These are phyloP conservation scores for Sebastes itinus DNA, from an alignment of 2,797 vertebrate species.

Conservation along the genomic window DNA sequence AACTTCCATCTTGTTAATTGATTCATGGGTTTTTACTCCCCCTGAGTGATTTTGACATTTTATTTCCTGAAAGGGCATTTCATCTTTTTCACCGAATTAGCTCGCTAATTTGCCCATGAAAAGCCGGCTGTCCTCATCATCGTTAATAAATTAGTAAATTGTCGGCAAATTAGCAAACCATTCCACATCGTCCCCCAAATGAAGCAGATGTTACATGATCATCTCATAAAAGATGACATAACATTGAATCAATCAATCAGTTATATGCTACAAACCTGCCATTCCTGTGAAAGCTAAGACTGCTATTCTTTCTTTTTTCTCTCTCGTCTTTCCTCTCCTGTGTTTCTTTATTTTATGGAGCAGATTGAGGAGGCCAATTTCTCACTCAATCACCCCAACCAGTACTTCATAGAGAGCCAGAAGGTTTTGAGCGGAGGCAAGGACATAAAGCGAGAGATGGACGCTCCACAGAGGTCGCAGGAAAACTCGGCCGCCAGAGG, in stretches of 20 bases:
- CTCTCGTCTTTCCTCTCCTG: background rate
- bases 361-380: constrained; percentile 92
- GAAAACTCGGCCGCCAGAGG: constrained; percentile 50
- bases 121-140: constrained; percentile 19
- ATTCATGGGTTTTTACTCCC: constrained; percentile 39
- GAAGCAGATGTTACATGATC: constrained; percentile 7
- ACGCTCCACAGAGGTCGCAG: constrained; percentile 65
- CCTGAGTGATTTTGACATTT: constrained; percentile 61
- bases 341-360: background rate
- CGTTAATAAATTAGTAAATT: constrained; percentile 13
- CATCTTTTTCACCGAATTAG: constrained; percentile 24
- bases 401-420: constrained; percentile 97
- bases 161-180: constrained; percentile 13
- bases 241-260: constrained; percentile 3
- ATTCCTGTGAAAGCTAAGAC: background rate
- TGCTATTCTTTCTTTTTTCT: background rate
- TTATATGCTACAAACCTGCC: background rate
- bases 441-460: constrained; percentile 87
- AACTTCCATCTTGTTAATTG: constrained; percentile 26
- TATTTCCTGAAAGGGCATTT: constrained; percentile 44
- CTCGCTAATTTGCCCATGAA: constrained; percentile 19
- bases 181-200: background rate
- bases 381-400: constrained; percentile 96
- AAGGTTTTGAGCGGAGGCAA: constrained; percentile 83
- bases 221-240: constrained; percentile 7